phyloP scores from a whole-genome alignment of 2,797 vertebrate species.

The Glossophaga mutica region DNA sequence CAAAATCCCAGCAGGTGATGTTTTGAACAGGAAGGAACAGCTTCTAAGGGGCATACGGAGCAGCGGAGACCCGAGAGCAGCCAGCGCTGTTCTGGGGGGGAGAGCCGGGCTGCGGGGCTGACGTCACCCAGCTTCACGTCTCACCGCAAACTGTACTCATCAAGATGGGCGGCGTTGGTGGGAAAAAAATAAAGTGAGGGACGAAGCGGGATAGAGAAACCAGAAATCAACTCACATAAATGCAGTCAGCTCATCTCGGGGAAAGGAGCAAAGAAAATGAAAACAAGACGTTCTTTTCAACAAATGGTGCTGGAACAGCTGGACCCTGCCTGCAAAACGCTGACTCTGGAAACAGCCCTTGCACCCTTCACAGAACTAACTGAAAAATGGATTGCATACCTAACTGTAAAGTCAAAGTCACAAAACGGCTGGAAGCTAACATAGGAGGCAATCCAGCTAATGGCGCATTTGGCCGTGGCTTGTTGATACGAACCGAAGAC shows the following conservation, averaged over 20 bases:
- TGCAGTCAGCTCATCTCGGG: background rate
- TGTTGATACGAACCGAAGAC: background rate
- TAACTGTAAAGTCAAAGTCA: background rate
- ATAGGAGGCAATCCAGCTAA: background rate
- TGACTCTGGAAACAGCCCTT: background rate
- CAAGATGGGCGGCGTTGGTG: too few relatives aligned
- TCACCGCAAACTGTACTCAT: background rate
- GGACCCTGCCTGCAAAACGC: too few relatives aligned
- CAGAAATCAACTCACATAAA: background rate
- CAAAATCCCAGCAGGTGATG: background rate
- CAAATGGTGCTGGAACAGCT: background rate
- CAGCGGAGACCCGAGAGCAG: background rate
- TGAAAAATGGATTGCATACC: background rate
- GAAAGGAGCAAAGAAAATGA: background rate
- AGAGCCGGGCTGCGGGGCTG: too few relatives aligned
- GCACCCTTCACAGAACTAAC: background rate
- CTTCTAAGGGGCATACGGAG: too few relatives aligned
- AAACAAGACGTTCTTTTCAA: background rate
- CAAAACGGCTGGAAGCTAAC: background rate
- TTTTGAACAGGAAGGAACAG: background rate
- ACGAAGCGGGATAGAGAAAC: background rate
- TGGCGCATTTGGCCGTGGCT: background rate
- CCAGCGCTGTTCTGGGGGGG: background rate
- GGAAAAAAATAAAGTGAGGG: background rate
- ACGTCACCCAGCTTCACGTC: background rate